Evolutionary conservation across 1,140 invertebrate genomes (phyloP).

Genomic region (Luehdorfia chinensis): DNA sequence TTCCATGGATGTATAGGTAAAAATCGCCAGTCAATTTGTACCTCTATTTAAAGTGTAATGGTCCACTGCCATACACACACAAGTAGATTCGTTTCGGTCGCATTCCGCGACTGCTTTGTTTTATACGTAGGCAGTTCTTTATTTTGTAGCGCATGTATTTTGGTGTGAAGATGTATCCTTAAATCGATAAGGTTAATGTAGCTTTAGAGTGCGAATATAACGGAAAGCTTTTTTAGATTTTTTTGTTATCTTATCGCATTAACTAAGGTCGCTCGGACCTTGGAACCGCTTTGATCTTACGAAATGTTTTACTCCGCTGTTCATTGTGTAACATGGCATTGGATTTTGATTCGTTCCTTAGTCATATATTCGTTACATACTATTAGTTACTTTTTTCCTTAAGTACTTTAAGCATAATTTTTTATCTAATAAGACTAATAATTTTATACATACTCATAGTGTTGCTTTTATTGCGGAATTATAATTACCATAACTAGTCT

Average conservation of each 20-base stretch:
- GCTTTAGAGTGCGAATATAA: slow-evolving; percentile 22
- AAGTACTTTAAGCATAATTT: no score
- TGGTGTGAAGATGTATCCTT: slow-evolving; percentile 41
- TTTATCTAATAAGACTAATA: no score
- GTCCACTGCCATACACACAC: slow-evolving; percentile 28
- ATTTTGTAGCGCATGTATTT: slow-evolving; percentile 42
- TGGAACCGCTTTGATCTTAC: slow-evolving; percentile 37
- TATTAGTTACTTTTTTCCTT: no score
- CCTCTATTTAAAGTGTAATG: slow-evolving; percentile 28
- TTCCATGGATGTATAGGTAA: slow-evolving; percentile 74
- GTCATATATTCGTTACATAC: background rate
- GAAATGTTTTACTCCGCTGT: slow-evolving; percentile 46
- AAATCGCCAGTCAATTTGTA: slow-evolving; percentile 47
- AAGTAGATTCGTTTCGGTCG: slow-evolving; percentile 25
- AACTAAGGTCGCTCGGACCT: slow-evolving; percentile 46
- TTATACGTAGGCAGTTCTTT: slow-evolving; percentile 31
- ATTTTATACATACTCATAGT: no score
- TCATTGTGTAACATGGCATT: slow-evolving; percentile 38
- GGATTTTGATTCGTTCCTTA: background rate
- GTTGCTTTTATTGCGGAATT: no score
- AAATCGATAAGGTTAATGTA: slow-evolving; percentile 51
- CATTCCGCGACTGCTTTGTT: slow-evolving; percentile 43
- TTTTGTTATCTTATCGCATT: slow-evolving; percentile 38
- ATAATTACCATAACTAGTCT: no score
- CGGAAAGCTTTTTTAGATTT: slow-evolving; percentile 36